Evolutionary conservation across 2,888 invertebrate genomes (phyloP), one percentile per base, ranked within the genome.

Genomic region (Sturmia bella): DNA sequence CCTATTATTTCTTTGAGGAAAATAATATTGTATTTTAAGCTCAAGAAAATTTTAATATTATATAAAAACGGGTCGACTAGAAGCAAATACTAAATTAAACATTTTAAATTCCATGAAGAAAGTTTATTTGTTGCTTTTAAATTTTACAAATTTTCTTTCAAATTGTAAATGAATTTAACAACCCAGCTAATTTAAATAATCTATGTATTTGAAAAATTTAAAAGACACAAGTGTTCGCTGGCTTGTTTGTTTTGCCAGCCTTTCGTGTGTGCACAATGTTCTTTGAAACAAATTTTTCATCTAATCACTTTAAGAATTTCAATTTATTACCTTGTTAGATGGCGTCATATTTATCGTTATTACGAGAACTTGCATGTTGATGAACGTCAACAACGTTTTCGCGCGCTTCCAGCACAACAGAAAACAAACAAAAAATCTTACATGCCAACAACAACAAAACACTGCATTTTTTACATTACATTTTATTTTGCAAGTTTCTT

Each of bases 341-440:
- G 77, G 82, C 82, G 78, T 78, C 73, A 78, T 70, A 78, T 78
- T 78, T 74, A 66, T 78, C 64, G 64, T 64, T 68, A 69, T 73
- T 45, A 56, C 56, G 43, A 56, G 54, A 37, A 64, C 45, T 15
- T 64, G 32, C 32, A 54, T 54, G 43, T 45, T 21, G 6, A 61
- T 43, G 41, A 54, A 52, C 41, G 57, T 66, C 43, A 37, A 66
- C 63, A 61, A 78, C 48, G 39, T 64, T 57, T 66, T 70, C 41
- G 41, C 11, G 57, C 78, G 56, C 70, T 64, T 66, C n/a, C 41
- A 72, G 64, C 63, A 5, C 48, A 24, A 66, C 5, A 48, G 41
- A 57, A 17, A 17, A 4, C 15, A 56, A 57, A 41, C 45, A 57
- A 57, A 48, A 57, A 37, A 48, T n/a, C 24, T 41, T 52, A 19